These are phyloP conservation scores for Myotis myotis DNA, from an alignment of 2,797 vertebrate genomes.

Conservation along the genomic window DNA sequence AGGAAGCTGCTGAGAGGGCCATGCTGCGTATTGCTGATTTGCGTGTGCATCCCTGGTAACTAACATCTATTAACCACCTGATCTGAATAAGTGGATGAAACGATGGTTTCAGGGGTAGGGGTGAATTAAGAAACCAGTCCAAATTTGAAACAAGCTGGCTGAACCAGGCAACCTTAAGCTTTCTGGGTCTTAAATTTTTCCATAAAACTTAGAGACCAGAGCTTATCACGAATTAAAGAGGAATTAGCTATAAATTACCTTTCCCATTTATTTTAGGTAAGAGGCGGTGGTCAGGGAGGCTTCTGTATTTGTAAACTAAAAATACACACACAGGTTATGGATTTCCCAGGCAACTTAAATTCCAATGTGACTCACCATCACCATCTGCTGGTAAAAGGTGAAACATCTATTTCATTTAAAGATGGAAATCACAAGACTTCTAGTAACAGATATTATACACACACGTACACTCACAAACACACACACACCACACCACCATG, in stretches of 20 bases:
- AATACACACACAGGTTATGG: background rate
- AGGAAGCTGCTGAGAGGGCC: background rate
- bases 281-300: background rate
- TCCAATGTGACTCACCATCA: conserved; percentile 45
- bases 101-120: background rate
- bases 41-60: background rate
- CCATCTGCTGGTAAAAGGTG: conserved; percentile 68
- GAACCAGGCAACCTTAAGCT: background rate
- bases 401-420: conserved; percentile 23
- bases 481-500: background rate
- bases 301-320: conserved; percentile 29
- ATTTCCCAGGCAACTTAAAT: background rate
- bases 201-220: background rate
- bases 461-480: background rate
- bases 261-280: background rate
- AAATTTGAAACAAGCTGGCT: background rate
- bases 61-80: background rate
- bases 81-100: background rate
- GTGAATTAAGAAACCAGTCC: background rate
- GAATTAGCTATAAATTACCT: background rate
- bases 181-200: conserved; percentile 2
- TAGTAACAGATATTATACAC: background rate
- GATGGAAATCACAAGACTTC: background rate
- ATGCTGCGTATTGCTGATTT: background rate
- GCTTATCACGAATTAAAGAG: background rate